These are phyloP conservation scores for Scolopax mira DNA, from an alignment of 2,113 vertebrate genomes.

Conservation along the genomic window DNA sequence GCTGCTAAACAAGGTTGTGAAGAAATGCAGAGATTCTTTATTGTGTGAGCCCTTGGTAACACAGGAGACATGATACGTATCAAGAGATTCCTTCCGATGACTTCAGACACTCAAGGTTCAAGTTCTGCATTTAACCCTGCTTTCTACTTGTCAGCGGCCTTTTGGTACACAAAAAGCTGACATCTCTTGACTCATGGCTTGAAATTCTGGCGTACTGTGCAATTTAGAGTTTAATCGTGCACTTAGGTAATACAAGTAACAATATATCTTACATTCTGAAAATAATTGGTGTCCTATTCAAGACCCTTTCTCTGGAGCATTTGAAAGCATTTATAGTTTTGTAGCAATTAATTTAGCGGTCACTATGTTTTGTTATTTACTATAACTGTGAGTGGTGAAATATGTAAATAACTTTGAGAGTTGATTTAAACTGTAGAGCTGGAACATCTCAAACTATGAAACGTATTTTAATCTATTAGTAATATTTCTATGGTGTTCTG, in stretches of 20 bases:
- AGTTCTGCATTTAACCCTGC: neutral
- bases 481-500: neutral
- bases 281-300: neutral
- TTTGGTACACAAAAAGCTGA: neutral
- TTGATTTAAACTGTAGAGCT: neutral
- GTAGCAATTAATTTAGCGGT: neutral
- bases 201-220: neutral
- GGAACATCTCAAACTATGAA: neutral
- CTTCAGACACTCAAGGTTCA: neutral
- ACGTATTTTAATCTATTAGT: neutral
- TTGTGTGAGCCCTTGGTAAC: neutral
- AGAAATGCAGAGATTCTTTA: neutral
- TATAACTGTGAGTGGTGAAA: neutral
- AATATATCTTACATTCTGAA: neutral
- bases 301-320: neutral
- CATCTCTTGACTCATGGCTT: neutral
- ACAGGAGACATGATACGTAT: accelerated
- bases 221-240: neutral
- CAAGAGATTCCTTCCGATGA: neutral
- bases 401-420: neutral
- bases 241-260: neutral
- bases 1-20: neutral
- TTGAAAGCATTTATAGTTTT: neutral
- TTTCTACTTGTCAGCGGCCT: neutral
- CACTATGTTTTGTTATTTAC: neutral